phyloP scores from a whole-genome alignment of 2,888 invertebrate species.

The Ametastegia equiseti region DNA sequence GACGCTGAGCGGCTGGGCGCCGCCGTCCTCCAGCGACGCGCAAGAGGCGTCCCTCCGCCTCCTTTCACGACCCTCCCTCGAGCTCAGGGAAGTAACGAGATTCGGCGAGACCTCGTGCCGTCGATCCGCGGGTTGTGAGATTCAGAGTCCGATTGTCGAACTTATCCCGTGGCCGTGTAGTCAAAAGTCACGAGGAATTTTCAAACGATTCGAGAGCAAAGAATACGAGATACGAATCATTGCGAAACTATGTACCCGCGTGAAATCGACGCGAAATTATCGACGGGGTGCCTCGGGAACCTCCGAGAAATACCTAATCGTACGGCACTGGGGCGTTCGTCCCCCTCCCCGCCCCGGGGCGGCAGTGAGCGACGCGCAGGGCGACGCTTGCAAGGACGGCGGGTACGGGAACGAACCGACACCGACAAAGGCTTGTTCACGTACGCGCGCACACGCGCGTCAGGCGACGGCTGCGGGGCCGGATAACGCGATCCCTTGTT shows the following conservation, averaged over 20 bases:
- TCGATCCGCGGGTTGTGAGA: background rate
- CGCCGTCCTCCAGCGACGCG: slow-evolving; percentile 39
- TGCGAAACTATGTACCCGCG: background rate
- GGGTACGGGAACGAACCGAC: slow-evolving; percentile 35
- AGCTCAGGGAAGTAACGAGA: slow-evolving; percentile 77
- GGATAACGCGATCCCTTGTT: slow-evolving; percentile 49
- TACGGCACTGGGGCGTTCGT: slow-evolving; percentile 32
- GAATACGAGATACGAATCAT: background rate
- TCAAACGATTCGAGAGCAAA: background rate
- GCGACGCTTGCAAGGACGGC: slow-evolving; percentile 46
- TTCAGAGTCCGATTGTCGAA: background rate
- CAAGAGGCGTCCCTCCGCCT: slow-evolving; percentile 78
- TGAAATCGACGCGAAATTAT: background rate
- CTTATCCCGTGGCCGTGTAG: no score
- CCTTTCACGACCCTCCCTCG: slow-evolving; percentile 77
- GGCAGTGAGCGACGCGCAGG: slow-evolving; percentile 34
- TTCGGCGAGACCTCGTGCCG: slow-evolving; percentile 63
- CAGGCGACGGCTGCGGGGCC: slow-evolving; percentile 56
- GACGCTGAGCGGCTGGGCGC: slow-evolving; percentile 39
- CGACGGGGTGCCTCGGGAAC: slow-evolving; percentile 54
- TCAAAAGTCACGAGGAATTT: background rate
- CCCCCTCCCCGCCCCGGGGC: slow-evolving; percentile 40
- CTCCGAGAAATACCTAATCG: no score
- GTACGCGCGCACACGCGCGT: slow-evolving; percentile 57
- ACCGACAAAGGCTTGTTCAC: background rate